Conservation (phyloP, 2,888 invertebrate genomes). For the Lycophotia porphyrea region DNA sequence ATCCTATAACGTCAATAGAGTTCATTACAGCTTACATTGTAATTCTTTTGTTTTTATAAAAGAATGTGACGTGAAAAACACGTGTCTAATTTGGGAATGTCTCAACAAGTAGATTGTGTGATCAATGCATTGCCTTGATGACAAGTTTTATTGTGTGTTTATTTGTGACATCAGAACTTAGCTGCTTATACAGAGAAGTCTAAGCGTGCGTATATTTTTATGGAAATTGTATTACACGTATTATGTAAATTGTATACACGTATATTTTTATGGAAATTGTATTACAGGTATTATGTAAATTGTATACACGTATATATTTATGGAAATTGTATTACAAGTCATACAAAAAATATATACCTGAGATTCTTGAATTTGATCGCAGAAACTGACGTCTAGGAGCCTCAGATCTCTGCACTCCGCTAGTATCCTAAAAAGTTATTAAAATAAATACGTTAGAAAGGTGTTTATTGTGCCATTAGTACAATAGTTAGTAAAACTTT, state of each 20-base stretch:
- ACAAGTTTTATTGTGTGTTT: no score
- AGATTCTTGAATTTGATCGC: constrained; percentile 93
- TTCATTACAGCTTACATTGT: background rate
- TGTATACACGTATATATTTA: background rate
- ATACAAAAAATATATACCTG: constrained; percentile 86
- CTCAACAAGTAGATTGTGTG: background rate
- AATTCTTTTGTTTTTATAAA: background rate
- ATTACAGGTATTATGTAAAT: no score
- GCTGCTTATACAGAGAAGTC: background rate
- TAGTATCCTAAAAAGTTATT: constrained; percentile 90
- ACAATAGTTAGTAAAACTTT: no score
- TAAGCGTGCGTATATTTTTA: background rate
- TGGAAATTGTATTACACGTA: no score
- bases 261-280: background rate
- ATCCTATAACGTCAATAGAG: background rate
- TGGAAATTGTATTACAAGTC: no score
- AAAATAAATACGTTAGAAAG: background rate
- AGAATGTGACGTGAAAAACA: background rate
- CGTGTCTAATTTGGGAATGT: background rate
- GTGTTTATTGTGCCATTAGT: background rate
- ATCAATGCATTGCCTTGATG: background rate
- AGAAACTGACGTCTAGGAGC: constrained; percentile 96
- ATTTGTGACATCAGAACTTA: background rate
- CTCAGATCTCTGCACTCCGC: constrained; percentile 92
- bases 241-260: no score